Conservation (phyloP, 2,888 invertebrate genomes). For the Mechanitis mazaeus region DNA sequence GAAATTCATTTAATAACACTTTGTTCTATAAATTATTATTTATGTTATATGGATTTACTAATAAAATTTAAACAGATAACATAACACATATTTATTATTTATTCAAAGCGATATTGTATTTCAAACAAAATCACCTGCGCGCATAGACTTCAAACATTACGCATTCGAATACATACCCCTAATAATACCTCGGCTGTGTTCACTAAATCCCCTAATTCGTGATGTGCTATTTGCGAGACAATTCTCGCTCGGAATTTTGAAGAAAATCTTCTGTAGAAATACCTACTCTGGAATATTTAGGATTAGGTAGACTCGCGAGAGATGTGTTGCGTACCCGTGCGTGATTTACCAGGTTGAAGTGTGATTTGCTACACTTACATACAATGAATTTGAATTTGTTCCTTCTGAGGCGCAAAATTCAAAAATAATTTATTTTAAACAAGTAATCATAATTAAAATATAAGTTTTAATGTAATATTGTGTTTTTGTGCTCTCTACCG, state of each 20-base stretch:
- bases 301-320: conserved; percentile 13
- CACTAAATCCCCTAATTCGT: conserved; percentile 32
- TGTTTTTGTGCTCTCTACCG: no score
- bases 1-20: no score
- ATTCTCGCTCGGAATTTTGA: conserved; percentile 27
- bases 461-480: no score
- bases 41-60: no score
- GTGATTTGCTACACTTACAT: conserved; percentile 14
- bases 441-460: no score
- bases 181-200: conserved; percentile 28
- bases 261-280: conserved; percentile 28
- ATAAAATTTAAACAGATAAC: no score
- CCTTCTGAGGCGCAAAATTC: neutral
- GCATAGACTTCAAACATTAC: conserved; percentile 18
- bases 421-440: neutral
- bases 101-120: neutral
- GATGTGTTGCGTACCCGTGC: conserved; percentile 10
- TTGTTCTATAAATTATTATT: no score
- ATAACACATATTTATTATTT: no score
- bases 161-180: conserved; percentile 28
- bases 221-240: conserved; percentile 30
- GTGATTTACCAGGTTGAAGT: conserved; percentile 12
- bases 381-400: conserved; percentile 6
- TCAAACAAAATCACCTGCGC: conserved; percentile 25
- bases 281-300: conserved; percentile 23